These are phyloP conservation scores for Leptopilina myrica DNA, from an alignment of 2,888 invertebrate species.

Conservation along the genomic window DNA sequence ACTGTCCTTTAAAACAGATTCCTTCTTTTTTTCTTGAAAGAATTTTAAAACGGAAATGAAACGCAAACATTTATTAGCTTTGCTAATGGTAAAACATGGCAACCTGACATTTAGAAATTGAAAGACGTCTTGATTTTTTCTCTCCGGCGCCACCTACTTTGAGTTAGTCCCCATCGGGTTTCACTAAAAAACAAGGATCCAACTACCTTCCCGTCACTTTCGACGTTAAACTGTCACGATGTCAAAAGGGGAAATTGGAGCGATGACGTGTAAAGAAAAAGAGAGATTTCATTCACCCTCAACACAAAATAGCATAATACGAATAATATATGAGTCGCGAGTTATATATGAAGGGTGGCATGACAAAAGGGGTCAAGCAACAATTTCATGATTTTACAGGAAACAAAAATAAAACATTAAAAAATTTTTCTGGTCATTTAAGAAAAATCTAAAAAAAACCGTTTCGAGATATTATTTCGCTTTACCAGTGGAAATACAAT, in stretches of 20 bases:
- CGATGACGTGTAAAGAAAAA: conserved; percentile 32
- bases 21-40: background rate
- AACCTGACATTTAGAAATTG: conserved; percentile 44
- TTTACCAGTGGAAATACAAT: too few species aligned
- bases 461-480: too few species aligned
- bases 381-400: too few species aligned
- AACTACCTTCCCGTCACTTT: conserved; percentile 32
- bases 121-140: conserved; percentile 43
- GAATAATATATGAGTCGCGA: background rate
- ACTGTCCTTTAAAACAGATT: too few species aligned
- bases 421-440: too few species aligned
- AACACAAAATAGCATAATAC: background rate
- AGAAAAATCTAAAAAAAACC: too few species aligned
- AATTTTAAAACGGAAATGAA: background rate
- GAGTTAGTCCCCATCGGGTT: conserved; percentile 17
- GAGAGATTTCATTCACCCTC: conserved; percentile 1
- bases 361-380: too few species aligned
- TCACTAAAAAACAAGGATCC: conserved; percentile 33
- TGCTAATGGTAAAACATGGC: conserved; percentile 15
- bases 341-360: too few species aligned
- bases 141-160: conserved; percentile 33
- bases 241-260: conserved; percentile 33
- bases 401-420: too few species aligned
- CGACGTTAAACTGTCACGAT: conserved; percentile 36
- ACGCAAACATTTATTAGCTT: conserved; percentile 17